Evolutionary conservation across 2,113 vertebrate species (phyloP).

Genomic region (Thunnus maccoyii): DNA sequence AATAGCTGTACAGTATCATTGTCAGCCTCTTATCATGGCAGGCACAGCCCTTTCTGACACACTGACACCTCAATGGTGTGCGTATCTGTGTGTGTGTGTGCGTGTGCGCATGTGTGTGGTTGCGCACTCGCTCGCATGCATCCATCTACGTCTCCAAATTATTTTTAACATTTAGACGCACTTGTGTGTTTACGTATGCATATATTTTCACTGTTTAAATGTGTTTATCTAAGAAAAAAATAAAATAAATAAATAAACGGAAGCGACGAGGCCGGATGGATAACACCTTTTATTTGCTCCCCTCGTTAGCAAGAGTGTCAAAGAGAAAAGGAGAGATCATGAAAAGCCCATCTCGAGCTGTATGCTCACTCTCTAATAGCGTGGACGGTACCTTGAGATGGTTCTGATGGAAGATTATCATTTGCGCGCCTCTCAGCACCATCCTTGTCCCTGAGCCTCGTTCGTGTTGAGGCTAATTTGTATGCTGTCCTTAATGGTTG

Average conservation of each 20-base stretch:
- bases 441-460: conserved; percentile 67
- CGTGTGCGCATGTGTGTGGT: not conserved
- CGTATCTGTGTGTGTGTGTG: conserved; percentile 5
- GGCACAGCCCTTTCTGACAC: conserved; percentile 92
- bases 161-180: not conserved
- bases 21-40: conserved; percentile 93
- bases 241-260: not conserved
- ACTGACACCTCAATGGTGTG: conserved; percentile 86
- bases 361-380: conserved; percentile 74
- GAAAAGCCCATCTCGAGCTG: conserved; percentile 72
- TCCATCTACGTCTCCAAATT: conserved; percentile 4
- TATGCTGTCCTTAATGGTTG: conserved; percentile 87
- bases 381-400: conserved; percentile 64
- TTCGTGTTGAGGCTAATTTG: conserved; percentile 86
- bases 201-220: conserved; percentile 2
- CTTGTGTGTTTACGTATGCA: not conserved
- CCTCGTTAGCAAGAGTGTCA: conserved; percentile 53
- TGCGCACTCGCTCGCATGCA: conserved; percentile 31
- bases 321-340: conserved; percentile 58
- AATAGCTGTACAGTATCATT: conserved; percentile 95
- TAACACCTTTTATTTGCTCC: conserved; percentile 26
- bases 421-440: conserved; percentile 74
- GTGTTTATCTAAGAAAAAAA: conserved; percentile 15
- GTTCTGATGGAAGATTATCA: conserved; percentile 80
- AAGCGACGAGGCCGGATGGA: conserved; percentile 14